Evolutionary conservation across 2,113 vertebrate species (phyloP).

Genomic region (Mionectes macconnelli): DNA sequence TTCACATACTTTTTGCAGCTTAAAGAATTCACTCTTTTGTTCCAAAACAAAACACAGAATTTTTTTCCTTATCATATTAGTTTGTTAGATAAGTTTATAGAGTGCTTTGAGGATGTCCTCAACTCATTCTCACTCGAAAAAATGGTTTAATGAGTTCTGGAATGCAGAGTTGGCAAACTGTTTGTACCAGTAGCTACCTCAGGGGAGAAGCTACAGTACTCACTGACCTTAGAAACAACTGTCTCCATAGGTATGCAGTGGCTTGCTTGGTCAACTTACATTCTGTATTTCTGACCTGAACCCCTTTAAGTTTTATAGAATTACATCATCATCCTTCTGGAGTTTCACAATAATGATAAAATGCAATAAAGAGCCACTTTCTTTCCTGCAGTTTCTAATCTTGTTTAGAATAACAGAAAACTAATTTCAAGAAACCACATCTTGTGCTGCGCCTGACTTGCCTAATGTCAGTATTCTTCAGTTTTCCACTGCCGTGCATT

Average conservation of each 20-base stretch:
- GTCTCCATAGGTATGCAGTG: background rate
- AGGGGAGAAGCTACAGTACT: background rate
- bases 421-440: constrained; percentile 1
- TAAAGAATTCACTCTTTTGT: background rate
- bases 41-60: background rate
- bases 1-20: background rate
- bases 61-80: background rate
- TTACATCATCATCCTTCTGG: background rate
- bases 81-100: background rate
- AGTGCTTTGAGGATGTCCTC: background rate
- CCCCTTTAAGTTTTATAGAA: background rate
- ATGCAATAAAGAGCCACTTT: background rate
- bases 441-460: background rate
- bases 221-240: background rate
- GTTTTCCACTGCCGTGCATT: background rate
- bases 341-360: constrained; percentile 21
- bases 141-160: background rate
- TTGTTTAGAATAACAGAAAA: constrained; percentile 20
- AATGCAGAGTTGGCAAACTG: background rate
- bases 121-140: background rate
- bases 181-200: background rate
- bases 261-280: background rate
- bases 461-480: background rate
- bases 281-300: background rate
- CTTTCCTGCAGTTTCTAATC: background rate